Base-by-base conservation (phyloP, 2,113 vertebrate species). In the Passer montanus region DNA sequence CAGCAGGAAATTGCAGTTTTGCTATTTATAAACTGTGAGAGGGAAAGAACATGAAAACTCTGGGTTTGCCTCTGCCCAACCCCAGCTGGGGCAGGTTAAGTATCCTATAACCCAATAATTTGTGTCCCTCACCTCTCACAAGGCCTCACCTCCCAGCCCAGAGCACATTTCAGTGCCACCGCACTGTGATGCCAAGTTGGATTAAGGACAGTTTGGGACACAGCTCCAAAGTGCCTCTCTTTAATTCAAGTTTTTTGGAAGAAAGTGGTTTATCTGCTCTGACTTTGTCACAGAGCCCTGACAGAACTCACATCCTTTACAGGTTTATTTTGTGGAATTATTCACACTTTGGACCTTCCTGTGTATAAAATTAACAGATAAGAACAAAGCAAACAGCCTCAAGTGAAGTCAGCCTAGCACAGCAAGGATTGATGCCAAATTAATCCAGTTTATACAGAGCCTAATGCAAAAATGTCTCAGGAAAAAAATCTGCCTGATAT, bases 21-120 rank as follows among this genome's bases (percentile, higher is more conserved):
- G 62, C 84, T 94, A 23, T 95, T 95, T 88, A 90, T 82, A 80
- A 91, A 76, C 87, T 76, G 87, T 24, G 84, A 91, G 87, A 89
- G 62, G 37, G 31, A 73, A 83, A 56, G 63, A 50, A 37, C 62
- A 19, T 1, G 74, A 56, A 79, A 68, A n/a, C n/a, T 68, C 52
- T 15, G 52, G 3, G 13, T 47, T 12, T 28, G 74, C 44, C 75
- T 83, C 70, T 91, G 47, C 81, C 2, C 7, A 46, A n/a, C 53
- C 53, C 66, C 74, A 47, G 14, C 81, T 87, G 77, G 13, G 60
- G 63, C 10, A 49, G 30, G 26, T 58, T 18, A 53, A 41, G 14
- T n/a, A 0, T 55, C 46, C 64, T 33, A 2, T 2, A 66, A n/a
- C 43, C 69, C n/a, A 27, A 12, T 0, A 35, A 55, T 37, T 28